A percentile compares a stretch with the other conserved stretches of the same genome.
Evolutionary conservation across 1,140 invertebrate species (phyloP).

Genomic region (Drosophila jambulina): DNA sequence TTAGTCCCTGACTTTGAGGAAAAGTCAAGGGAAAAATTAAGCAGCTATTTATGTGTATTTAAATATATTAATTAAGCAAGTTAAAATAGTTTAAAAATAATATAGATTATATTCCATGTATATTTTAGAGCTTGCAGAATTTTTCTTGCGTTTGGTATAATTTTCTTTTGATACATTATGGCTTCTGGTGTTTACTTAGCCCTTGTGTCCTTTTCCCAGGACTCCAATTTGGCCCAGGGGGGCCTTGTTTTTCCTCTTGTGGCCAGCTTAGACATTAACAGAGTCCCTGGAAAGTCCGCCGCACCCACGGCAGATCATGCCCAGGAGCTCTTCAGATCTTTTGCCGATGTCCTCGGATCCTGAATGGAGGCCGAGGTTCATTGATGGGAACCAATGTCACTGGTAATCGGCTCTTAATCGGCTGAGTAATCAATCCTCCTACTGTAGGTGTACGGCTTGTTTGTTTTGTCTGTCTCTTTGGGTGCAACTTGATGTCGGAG

Average conservation of each 20-base stretch:
- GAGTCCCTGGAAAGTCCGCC: constrained; percentile 1
- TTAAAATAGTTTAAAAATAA: not conserved
- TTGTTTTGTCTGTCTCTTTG: not conserved
- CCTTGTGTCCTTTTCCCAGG: not conserved
- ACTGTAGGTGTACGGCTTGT: constrained; percentile 11
- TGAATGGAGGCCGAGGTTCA: constrained; percentile 30
- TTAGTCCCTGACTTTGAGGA: not conserved
- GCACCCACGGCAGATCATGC: not conserved
- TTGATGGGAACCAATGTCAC: constrained; percentile 70
- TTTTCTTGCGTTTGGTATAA: not conserved
- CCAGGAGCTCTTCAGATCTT: constrained; percentile 28
- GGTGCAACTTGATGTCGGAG: constrained; percentile 39
- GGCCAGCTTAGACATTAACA: constrained; percentile 54
- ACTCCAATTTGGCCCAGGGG: not conserved
- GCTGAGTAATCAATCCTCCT: constrained; percentile 76
- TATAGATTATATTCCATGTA: not conserved
- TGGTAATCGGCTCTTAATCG: constrained; percentile 76
- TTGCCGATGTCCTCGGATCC: constrained; percentile 20
- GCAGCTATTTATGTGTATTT: not conserved
- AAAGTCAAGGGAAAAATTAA: not conserved
- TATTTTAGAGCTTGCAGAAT: not conserved
- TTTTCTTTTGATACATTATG: not conserved
- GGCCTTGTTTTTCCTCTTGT: constrained; percentile 39
- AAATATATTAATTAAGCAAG: no score
- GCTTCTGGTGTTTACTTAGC: not conserved